Evolutionary conservation across 2,888 invertebrate species (phyloP), one percentile per base, ranked within the genome.

Genomic region (Hypomecis punctinalis): DNA sequence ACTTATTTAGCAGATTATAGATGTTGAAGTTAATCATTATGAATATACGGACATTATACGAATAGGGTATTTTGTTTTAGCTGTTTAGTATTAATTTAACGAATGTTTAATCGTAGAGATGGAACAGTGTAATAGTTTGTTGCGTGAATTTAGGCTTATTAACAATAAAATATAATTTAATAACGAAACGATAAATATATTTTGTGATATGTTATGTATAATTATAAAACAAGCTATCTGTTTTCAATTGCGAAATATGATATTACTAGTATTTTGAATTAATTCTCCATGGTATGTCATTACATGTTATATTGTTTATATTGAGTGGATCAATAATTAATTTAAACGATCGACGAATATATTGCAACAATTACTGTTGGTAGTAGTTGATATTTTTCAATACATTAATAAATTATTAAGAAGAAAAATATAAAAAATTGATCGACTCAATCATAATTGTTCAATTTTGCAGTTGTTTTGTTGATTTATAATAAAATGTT

Each of bases 1-100:
- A 91, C 91, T 78, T 84, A 83, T 76, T 83, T 89, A 88, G 88
- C 75, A 73, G 75, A 76, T 74, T 76, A 79, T 89, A 89, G 86
- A 76, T 81, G 81, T 85, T 85, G 80, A 79, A 82, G 67, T 8
- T 74, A 71, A 59, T 66, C 68, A 66, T 42, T 45, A 63, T 63
- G 33, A 58, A 63, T 60, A 61, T 65, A 64, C 52, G 56, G 52
- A 60, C 54, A 68, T 68, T 68, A 66, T 66, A 67, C 68, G 69
- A 66, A 67, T 69, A 71, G 67, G 61, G 23, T 61, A 57, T 36
- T 51, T 53, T 66, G 47, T 53, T 63, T 57, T 60, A 52, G 61
- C 61, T 66, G 51, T 66, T 68, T 67, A 66, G 63, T 45, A 46
- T 48, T 52, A 49, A 52, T 58, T 61, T 46, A 43, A 47, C 9